Conservation (phyloP, 2,113 vertebrate genomes). For the Puma concolor region DNA sequence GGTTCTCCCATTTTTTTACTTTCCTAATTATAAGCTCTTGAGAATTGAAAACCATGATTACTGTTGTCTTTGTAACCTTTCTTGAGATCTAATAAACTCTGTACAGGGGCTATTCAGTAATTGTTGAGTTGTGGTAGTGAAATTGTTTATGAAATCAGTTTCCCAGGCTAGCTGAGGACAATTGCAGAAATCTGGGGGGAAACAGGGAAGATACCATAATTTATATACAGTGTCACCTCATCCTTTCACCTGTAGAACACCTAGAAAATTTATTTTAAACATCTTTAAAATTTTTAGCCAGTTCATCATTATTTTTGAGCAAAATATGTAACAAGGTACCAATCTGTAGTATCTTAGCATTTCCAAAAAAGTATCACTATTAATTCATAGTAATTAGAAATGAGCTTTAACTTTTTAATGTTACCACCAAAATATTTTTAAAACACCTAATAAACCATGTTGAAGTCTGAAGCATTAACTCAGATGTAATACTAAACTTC, state of each 20-base stretch:
- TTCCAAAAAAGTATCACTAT: conserved; percentile 26
- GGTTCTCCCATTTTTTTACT: background rate
- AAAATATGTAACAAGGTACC: background rate
- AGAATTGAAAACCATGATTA: background rate
- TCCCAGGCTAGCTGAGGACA: background rate
- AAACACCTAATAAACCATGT: background rate
- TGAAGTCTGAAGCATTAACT: conserved; percentile 37
- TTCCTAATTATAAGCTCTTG: conserved; percentile 34
- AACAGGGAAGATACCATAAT: background rate
- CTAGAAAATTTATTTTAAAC: conserved; percentile 36
- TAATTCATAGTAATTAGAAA: background rate
- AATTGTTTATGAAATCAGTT: conserved; percentile 39
- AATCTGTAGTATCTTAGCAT: background rate
- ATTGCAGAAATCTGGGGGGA: background rate
- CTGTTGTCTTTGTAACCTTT: background rate
- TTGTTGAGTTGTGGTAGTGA: background rate
- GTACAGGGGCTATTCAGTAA: background rate
- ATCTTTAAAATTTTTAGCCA: background rate
- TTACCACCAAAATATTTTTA: conserved; percentile 17
- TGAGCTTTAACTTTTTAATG: background rate
- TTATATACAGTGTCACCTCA: background rate
- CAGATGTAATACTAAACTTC: background rate
- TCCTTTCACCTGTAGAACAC: background rate
- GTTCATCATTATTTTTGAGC: background rate
- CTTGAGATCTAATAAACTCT: background rate